Conservation (phyloP, 2,113 vertebrate species). For the Mus spicilegus region DNA sequence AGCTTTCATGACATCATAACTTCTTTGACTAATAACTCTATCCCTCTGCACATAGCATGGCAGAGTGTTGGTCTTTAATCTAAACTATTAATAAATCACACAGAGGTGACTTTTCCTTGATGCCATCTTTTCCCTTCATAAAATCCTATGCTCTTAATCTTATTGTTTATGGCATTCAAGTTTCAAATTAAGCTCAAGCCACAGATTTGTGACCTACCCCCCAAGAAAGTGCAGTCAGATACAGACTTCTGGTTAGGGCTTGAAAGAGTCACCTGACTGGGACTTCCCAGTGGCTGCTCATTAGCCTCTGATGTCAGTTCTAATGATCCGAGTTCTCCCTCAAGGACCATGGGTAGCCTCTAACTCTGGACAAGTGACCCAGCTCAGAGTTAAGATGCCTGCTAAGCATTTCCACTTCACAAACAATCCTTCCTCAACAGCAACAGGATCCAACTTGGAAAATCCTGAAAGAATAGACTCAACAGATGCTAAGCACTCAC, state of each 20-base stretch:
- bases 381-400: neutral
- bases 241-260: neutral
- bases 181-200: constrained; percentile 1
- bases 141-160: constrained; percentile 29
- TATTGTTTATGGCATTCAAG: neutral
- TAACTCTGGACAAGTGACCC: neutral
- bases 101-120: neutral
- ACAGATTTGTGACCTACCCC: neutral
- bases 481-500: neutral
- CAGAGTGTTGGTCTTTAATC: neutral
- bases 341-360: neutral
- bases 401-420: constrained; percentile 19
- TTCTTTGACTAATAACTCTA: constrained; percentile 52
- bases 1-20: constrained; percentile 53
- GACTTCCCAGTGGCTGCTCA: neutral
- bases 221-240: constrained; percentile 27
- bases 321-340: constrained; percentile 17
- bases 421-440: constrained; percentile 22
- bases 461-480: constrained; percentile 1
- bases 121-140: constrained; percentile 41
- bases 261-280: neutral
- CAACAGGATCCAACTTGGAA: constrained; percentile 11
- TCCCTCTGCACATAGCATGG: constrained; percentile 40
- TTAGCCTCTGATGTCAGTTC: neutral
- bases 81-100: constrained; percentile 53